Evolutionary conservation across 2,888 invertebrate genomes (phyloP).

Genomic region (Cyaniris semiargus): DNA sequence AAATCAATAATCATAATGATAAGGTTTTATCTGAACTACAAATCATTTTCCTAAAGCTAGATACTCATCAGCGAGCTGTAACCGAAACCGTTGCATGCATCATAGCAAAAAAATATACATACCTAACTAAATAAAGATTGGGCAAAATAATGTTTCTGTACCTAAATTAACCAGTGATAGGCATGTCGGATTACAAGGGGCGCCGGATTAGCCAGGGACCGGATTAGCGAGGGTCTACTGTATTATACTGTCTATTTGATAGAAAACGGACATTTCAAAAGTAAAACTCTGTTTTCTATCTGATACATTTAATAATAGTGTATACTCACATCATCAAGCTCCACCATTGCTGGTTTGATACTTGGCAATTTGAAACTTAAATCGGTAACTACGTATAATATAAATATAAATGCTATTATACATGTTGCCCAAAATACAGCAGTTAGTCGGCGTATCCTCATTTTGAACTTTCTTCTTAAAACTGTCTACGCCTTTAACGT

Average conservation of each 20-base stretch:
- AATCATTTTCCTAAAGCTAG: too few species aligned
- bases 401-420: slow-evolving; percentile 81
- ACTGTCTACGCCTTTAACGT: not conserved
- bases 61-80: too few species aligned
- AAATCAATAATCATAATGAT: too few species aligned
- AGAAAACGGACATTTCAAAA: not conserved
- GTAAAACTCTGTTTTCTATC: not conserved
- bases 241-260: not conserved
- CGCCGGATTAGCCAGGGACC: too few species aligned
- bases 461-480: slow-evolving; percentile 48
- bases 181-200: too few species aligned
- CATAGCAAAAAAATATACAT: too few species aligned
- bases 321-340: slow-evolving; percentile 81
- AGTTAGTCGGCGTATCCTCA: slow-evolving; percentile 80
- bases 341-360: slow-evolving; percentile 76
- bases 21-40: too few species aligned
- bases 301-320: not conserved
- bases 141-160: too few species aligned
- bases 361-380: slow-evolving; percentile 81
- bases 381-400: slow-evolving; percentile 84
- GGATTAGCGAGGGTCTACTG: too few species aligned
- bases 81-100: too few species aligned
- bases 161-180: too few species aligned
- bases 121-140: too few species aligned
- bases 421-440: slow-evolving; percentile 82